A percentile compares a stretch with the other conserved stretches of the same genome.
Evolutionary conservation across 2,888 invertebrate species (phyloP).

Genomic region (Saturnia pavonia): DNA sequence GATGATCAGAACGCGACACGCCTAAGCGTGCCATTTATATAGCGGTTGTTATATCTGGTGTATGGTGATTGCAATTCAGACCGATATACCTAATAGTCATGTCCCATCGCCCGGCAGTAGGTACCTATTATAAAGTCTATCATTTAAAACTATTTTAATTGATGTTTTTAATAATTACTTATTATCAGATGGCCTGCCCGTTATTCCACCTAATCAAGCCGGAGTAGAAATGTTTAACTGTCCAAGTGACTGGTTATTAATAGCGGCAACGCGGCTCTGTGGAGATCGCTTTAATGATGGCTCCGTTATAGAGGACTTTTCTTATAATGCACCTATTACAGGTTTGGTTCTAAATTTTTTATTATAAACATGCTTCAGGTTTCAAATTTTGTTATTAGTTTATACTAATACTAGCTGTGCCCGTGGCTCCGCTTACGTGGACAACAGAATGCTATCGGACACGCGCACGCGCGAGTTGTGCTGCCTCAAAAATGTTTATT

Average conservation of each 20-base stretch:
- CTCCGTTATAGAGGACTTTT: constrained; percentile 82
- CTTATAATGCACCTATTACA: constrained; percentile 85
- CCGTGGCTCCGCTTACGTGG: too few relatives aligned
- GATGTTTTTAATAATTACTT: neutral
- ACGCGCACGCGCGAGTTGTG: too few relatives aligned
- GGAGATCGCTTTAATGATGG: constrained; percentile 89
- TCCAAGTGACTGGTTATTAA: constrained; percentile 87
- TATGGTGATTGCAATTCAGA: too few relatives aligned
- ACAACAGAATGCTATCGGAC: too few relatives aligned
- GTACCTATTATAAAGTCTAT: too few relatives aligned
- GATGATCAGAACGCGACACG: too few relatives aligned
- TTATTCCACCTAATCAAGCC: constrained; percentile 86
- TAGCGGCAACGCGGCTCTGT: constrained; percentile 87
- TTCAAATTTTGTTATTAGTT: neutral
- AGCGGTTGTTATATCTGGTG: too few relatives aligned
- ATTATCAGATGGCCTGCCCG: constrained; percentile 80
- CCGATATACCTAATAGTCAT: too few relatives aligned
- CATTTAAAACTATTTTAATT: neutral
- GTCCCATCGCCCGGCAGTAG: too few relatives aligned
- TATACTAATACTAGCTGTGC: too few relatives aligned
- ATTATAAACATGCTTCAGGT: neutral
- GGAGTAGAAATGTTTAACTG: constrained; percentile 89
- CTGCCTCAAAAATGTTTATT: too few relatives aligned
- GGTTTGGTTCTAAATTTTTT: constrained; percentile 58
- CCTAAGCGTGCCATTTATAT: too few relatives aligned